Percentiles rank a stretch among this genome's conserved stretches.
phyloP scores from a whole-genome alignment of 2,888 invertebrate species.

The Mimumesa dahlbomi region DNA sequence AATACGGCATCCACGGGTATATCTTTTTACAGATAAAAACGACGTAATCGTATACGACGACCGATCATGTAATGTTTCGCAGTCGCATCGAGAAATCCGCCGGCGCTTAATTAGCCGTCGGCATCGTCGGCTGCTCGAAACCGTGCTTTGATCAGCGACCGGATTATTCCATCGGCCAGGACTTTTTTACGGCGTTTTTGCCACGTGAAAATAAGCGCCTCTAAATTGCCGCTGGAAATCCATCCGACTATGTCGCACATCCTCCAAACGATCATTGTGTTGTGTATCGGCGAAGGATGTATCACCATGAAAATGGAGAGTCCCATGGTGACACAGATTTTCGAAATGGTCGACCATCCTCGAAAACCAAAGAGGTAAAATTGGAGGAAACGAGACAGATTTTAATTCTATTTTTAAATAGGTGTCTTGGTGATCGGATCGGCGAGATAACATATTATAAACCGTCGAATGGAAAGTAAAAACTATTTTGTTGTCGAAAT shows the following conservation, averaged over 20 bases:
- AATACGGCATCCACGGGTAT: slow-evolving; percentile 41
- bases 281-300: no score
- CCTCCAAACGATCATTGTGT: no score
- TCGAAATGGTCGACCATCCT: no score
- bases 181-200: slow-evolving; percentile 25
- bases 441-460: no score
- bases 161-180: slow-evolving; percentile 56
- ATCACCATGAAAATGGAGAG: no score
- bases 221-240: slow-evolving; percentile 28
- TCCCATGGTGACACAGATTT: no score
- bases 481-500: no score
- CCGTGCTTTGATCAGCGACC: slow-evolving; percentile 58
- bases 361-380: no score
- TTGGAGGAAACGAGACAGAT: no score
- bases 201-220: slow-evolving; percentile 26
- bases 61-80: slow-evolving; percentile 69
- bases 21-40: slow-evolving; percentile 64
- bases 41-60: slow-evolving; percentile 70
- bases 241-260: slow-evolving; percentile 1
- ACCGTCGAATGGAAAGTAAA: no score
- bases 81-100: slow-evolving; percentile 59
- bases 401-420: no score
- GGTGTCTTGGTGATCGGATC: no score
- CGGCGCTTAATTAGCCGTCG: slow-evolving; percentile 66
- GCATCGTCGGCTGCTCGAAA: slow-evolving; percentile 57